Evolutionary conservation across 2,113 vertebrate species (phyloP), one percentile per base, ranked within the genome.

Genomic region (Castor canadensis): DNA sequence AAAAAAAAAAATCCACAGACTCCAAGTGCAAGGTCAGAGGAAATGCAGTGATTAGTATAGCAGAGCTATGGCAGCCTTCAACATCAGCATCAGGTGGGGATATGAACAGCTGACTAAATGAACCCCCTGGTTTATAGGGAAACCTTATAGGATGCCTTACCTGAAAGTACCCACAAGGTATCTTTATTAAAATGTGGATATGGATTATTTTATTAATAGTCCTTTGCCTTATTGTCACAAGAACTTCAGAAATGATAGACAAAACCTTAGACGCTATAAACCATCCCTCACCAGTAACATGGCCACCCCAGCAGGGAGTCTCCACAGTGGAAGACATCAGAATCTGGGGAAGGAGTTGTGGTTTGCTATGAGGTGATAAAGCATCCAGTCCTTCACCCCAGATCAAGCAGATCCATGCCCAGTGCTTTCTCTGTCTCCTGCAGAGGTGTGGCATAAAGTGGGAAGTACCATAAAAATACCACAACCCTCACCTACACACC

Each of bases 151-250:
- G 83, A 49, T 75, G 26, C n/a, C 77, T 73, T 60, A 3, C 1
- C 20, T 56, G 10, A 38, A 87, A 79, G 75, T 19, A 64, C 26
- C 35, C 40, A 26, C 5, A 52, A 45, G 20, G 8, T 52, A 71
- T 72, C 93, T 94, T 67, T n/a, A 79, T 76, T 79, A 26, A 92
- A 95, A 91, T 76, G 67, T 38, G 73, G n/a, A 16, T 40, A 56
- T 64, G 19, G 26, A 43, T 79, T 84, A 3, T 80, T 89, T 76
- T 13, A 87, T 88, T 72, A 67, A 69, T 92, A 82, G 56, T 20
- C 43, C 30, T 38, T 80, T 54, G 80, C 38, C 22, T 10, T 58
- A 45, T 47, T 40, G 32, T 89, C 80, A 73, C 6, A 47, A 95
- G 60, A 80, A 81, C 45, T 76, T 93, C 76, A 72, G 77, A 81